Evolutionary conservation across 2,113 vertebrate species (phyloP).

Genomic region (Gymnorhina tibicen): DNA sequence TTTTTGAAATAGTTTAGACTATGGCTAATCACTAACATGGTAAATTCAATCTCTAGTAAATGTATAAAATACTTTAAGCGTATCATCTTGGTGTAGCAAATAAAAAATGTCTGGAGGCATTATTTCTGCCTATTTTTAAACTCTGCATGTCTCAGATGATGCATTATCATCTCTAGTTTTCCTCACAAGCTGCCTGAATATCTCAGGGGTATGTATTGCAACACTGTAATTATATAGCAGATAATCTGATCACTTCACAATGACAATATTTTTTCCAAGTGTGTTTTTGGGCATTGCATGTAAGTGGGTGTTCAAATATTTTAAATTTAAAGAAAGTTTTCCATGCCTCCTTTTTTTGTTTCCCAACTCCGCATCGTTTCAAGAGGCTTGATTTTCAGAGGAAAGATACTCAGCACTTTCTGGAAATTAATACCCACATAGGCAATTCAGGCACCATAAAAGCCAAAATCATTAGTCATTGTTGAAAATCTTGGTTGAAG

Average conservation of each 20-base stretch:
- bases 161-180: not conserved
- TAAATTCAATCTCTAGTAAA: not conserved
- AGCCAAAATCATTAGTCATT: slow-evolving; percentile 15
- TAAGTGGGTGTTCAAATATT: not conserved
- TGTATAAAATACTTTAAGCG: not conserved
- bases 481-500: slow-evolving; percentile 13
- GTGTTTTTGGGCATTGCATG: not conserved
- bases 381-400: not conserved
- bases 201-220: not conserved
- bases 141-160: not conserved
- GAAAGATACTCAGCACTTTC: not conserved
- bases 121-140: slow-evolving; percentile 26
- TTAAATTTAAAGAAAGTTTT: not conserved
- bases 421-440: not conserved
- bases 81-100: not conserved
- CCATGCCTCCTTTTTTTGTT: not conserved
- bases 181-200: not conserved
- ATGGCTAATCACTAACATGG: not conserved
- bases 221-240: not conserved
- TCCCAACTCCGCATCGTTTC: not conserved
- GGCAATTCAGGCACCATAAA: not conserved
- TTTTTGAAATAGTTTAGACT: not conserved
- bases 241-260: not conserved
- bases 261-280: not conserved
- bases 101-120: not conserved